Conservation (phyloP, 2,888 invertebrate species). For the Busseola fusca region DNA sequence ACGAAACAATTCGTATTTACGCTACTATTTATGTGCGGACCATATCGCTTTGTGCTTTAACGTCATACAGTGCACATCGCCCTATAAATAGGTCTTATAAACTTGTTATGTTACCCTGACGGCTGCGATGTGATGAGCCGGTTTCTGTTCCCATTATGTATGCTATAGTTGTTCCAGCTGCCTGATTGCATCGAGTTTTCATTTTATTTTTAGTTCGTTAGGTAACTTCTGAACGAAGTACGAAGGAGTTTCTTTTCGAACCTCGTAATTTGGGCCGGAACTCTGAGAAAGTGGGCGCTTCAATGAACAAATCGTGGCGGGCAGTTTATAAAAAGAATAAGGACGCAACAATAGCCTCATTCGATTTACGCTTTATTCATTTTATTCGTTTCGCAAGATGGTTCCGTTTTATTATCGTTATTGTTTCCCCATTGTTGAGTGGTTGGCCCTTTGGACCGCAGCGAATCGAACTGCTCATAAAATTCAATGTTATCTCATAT, state of each 20-base stretch:
- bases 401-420: slow-evolving; percentile 70
- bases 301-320: slow-evolving; percentile 75
- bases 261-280: slow-evolving; percentile 78
- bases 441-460: slow-evolving; percentile 62
- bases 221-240: slow-evolving; percentile 67
- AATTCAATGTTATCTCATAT: slow-evolving; percentile 57
- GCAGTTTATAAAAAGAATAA: slow-evolving; percentile 77
- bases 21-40: slow-evolving; percentile 58
- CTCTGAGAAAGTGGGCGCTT: slow-evolving; percentile 71
- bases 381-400: slow-evolving; percentile 69
- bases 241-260: slow-evolving; percentile 73
- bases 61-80: slow-evolving; percentile 66
- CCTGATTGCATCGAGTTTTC: slow-evolving; percentile 69
- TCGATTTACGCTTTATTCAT: slow-evolving; percentile 77
- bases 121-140: slow-evolving; percentile 53
- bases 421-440: slow-evolving; percentile 70
- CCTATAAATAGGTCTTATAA: slow-evolving; percentile 63
- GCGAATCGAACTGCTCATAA: slow-evolving; percentile 61
- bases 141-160: slow-evolving; percentile 61
- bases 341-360: slow-evolving; percentile 76
- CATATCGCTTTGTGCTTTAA: slow-evolving; percentile 66
- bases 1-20: slow-evolving; percentile 71
- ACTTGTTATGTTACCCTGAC: slow-evolving; percentile 59
- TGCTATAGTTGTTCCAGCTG: slow-evolving; percentile 58
- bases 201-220: slow-evolving; percentile 77